Percentiles rank a stretch among this genome's conserved stretches.
These are phyloP conservation scores for Girardinichthys multiradiatus DNA, from an alignment of 2,113 vertebrate genomes.

Conservation along the genomic window DNA sequence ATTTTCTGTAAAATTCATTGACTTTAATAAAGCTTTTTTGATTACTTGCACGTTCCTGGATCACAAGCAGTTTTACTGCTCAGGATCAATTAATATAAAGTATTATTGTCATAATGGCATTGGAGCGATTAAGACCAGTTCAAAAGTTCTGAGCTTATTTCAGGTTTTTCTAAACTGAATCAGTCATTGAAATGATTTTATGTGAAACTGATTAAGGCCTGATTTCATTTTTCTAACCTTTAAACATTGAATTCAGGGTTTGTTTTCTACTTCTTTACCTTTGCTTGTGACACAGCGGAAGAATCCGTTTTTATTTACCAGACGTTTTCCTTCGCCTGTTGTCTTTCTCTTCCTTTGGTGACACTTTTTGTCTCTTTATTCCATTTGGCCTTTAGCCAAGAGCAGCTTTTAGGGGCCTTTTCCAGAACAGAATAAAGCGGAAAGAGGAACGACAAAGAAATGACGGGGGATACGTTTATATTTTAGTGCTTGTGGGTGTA, in stretches of 20 bases:
- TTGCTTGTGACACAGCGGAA: background rate
- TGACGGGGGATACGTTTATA: background rate
- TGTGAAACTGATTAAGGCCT: background rate
- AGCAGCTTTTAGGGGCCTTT: slow-evolving; percentile 55
- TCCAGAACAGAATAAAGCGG: slow-evolving; percentile 27
- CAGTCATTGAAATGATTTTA: background rate
- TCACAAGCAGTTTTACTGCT: too few species aligned
- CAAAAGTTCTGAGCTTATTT: too few species aligned
- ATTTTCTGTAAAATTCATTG: too few species aligned
- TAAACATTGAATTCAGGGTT: too few species aligned
- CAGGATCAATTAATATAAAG: too few species aligned
- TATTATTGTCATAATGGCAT: too few species aligned
- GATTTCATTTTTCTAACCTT: background rate
- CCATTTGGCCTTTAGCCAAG: slow-evolving; percentile 68
- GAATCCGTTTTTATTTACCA: slow-evolving; percentile 7
- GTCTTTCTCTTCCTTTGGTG: slow-evolving; percentile 39
- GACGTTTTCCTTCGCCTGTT: slow-evolving; percentile 17
- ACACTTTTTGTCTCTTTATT: slow-evolving; percentile 66
- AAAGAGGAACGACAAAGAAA: background rate
- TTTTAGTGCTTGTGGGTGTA: background rate
- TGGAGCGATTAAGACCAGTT: too few species aligned
- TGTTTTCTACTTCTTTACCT: background rate
- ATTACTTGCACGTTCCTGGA: too few species aligned
- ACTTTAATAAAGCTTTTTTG: too few species aligned
- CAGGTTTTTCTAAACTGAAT: too few species aligned